These are phyloP conservation scores for Therioaphis trifolii DNA, from an alignment of 2,888 invertebrate genomes.

Conservation along the genomic window DNA sequence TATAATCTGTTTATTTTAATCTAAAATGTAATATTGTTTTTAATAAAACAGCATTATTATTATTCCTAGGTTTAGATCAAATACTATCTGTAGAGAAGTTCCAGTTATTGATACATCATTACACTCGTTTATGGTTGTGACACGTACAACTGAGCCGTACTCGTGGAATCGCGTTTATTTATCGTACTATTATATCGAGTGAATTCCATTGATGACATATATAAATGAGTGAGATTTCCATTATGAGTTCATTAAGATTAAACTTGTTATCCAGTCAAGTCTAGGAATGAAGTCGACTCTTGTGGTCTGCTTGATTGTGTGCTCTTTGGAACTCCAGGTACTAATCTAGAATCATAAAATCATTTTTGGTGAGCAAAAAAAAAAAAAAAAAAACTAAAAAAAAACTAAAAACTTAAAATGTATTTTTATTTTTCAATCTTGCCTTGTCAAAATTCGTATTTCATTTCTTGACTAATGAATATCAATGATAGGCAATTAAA, in stretches of 20 bases:
- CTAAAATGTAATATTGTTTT: not conserved
- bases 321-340: constrained; percentile 24
- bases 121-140: constrained; percentile 3
- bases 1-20: not conserved
- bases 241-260: not conserved
- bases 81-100: not conserved
- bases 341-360: no score
- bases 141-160: constrained; percentile 14
- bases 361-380: no score
- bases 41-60: not conserved
- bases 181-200: not conserved
- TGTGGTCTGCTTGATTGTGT: constrained; percentile 26
- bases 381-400: no score
- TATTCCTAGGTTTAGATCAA: no score
- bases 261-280: not conserved
- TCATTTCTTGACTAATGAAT: no score
- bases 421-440: no score
- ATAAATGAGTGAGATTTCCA: not conserved
- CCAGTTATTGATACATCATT: not conserved
- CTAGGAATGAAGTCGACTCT: constrained; percentile 41
- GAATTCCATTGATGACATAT: not conserved
- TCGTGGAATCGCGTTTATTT: not conserved
- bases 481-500: no score
- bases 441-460: no score
- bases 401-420: no score